phyloP scores from a whole-genome alignment of 2,888 invertebrate species.

The Melieria crassipennis region DNA sequence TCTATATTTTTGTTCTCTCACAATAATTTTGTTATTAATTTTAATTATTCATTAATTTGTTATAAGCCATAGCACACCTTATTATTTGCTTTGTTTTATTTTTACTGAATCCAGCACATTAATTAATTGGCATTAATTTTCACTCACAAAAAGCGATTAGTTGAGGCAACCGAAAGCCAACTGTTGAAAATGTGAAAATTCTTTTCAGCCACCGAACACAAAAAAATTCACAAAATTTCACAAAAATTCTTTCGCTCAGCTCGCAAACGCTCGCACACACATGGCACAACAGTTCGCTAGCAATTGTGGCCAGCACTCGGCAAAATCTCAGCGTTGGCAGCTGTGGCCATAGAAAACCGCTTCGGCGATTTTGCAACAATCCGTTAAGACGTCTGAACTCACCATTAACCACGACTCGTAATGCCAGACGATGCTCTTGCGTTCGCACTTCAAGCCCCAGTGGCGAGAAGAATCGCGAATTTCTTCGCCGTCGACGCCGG shows the following conservation, averaged over 20 bases:
- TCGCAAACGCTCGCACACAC: neutral
- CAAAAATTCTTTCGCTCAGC: neutral
- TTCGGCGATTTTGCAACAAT: slow-evolving; percentile 29
- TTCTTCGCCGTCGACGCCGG: slow-evolving; percentile 16
- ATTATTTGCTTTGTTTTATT: neutral
- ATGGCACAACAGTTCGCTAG: neutral
- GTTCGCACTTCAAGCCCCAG: slow-evolving; percentile 51
- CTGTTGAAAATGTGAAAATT: no score
- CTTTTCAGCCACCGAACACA: no score
- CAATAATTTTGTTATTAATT: neutral
- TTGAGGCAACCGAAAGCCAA: no score
- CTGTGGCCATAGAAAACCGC: neutral
- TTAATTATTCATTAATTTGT: neutral
- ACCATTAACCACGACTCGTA: slow-evolving; percentile 64
- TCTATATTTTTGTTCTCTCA: neutral
- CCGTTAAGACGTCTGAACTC: slow-evolving; percentile 57
- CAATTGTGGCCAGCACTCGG: neutral
- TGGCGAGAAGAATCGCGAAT: slow-evolving; percentile 38
- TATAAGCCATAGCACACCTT: neutral
- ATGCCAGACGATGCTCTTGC: slow-evolving; percentile 60
- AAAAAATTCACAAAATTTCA: no score
- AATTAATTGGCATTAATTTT: neutral
- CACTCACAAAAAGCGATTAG: neutral
- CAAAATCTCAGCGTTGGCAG: neutral
- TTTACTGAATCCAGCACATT: neutral